Percentiles rank a stretch among this genome's conserved stretches.
Evolutionary conservation across 2,797 vertebrate genomes (phyloP).

Genomic region (Muraenolepis orangiensis): DNA sequence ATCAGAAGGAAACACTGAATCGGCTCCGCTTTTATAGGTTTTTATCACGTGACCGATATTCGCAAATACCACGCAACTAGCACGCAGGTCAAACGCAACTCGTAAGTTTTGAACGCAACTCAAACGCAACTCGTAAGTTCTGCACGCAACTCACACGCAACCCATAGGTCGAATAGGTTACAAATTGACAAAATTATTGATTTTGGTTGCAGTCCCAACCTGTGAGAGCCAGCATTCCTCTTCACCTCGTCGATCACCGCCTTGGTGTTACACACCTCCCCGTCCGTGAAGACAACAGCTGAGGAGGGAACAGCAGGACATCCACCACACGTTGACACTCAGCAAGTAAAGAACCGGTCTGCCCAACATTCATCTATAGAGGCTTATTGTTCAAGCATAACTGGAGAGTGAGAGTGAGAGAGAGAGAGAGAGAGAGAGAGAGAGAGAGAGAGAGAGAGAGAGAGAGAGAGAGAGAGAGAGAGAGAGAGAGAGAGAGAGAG

Average conservation of each 20-base stretch:
- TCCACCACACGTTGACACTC: background rate
- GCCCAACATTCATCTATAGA: background rate
- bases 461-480: too few species aligned
- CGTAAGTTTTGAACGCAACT: too few species aligned
- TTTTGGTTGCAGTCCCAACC: conserved; percentile 59
- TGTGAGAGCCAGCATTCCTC: conserved; percentile 62
- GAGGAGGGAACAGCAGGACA: background rate
- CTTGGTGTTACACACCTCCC: conserved; percentile 70
- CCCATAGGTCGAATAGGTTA: too few species aligned
- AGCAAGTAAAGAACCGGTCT: background rate
- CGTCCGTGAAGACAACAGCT: conserved; percentile 81
- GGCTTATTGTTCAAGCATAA: background rate
- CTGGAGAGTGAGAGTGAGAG: background rate
- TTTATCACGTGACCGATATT: too few species aligned
- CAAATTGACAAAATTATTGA: too few species aligned
- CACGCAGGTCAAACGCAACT: too few species aligned
- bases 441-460: background rate
- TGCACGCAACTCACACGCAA: background rate
- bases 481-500: too few species aligned
- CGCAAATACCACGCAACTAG: too few species aligned
- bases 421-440: too few species aligned
- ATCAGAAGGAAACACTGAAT: too few species aligned
- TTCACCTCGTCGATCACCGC: conserved; percentile 64
- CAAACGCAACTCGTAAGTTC: too few species aligned
- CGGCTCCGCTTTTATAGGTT: too few species aligned